Conservation (phyloP, 2,113 vertebrate genomes). For the Ivindomyrus marchei region DNA sequence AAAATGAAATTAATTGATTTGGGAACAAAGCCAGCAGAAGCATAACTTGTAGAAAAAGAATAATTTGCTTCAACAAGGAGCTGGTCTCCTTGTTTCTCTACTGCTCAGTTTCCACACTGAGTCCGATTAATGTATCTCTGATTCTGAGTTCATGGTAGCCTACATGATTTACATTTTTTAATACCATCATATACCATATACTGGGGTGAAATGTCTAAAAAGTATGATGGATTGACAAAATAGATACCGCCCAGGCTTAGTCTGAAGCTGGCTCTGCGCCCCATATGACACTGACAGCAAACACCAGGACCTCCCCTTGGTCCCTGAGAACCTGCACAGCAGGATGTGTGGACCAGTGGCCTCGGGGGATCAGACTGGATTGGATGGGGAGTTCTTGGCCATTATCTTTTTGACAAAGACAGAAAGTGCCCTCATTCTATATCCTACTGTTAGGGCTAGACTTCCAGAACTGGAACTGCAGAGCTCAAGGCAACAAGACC, state of each 20-base stretch:
- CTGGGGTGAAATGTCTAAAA: background rate
- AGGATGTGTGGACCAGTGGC: background rate
- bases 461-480: background rate
- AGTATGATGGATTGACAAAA: background rate
- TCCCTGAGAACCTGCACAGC: background rate
- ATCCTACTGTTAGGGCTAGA: background rate
- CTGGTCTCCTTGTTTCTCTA: background rate
- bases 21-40: background rate
- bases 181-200: background rate
- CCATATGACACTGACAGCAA: background rate
- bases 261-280: background rate
- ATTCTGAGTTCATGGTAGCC: background rate
- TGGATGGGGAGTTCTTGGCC: background rate
- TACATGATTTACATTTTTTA: background rate
- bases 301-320: background rate
- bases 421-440: background rate
- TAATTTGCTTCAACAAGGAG: background rate
- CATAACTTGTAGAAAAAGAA: background rate
- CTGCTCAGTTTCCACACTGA: background rate
- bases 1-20: background rate
- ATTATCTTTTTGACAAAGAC: background rate
- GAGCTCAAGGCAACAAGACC: background rate
- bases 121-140: background rate
- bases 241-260: background rate
- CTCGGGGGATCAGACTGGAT: background rate